Evolutionary conservation across 2,888 invertebrate genomes (phyloP).

Genomic region (Nymphalis c-album): DNA sequence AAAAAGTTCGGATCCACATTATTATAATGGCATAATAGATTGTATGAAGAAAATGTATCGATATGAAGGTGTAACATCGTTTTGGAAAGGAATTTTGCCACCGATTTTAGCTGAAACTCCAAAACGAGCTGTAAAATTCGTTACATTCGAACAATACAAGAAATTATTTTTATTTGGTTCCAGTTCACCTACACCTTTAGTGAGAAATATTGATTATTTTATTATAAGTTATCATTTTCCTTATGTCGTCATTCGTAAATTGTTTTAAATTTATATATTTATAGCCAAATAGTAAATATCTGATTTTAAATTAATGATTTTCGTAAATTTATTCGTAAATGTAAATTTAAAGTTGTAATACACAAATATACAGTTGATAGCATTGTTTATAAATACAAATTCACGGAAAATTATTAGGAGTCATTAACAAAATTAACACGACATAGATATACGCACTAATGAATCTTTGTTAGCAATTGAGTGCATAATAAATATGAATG

Average conservation of each 20-base stretch:
- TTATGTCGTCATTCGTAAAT: background rate
- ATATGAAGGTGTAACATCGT: slow-evolving; percentile 90
- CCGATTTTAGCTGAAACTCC: slow-evolving; percentile 97
- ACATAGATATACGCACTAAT: background rate
- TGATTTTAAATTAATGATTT: too few relatives aligned
- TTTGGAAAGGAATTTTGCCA: slow-evolving; percentile 96
- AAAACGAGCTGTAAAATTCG: slow-evolving; percentile 96
- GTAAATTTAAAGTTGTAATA: too few relatives aligned
- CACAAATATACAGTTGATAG: background rate
- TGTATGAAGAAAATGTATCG: slow-evolving; percentile 94
- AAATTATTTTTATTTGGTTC: slow-evolving; percentile 90
- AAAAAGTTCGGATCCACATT: slow-evolving; percentile 74
- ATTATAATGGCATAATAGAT: slow-evolving; percentile 90
- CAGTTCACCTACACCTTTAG: slow-evolving; percentile 87
- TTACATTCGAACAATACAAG: slow-evolving; percentile 96
- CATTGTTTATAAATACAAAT: background rate
- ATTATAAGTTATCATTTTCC: background rate
- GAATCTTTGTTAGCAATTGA: background rate
- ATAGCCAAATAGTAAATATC: too few relatives aligned
- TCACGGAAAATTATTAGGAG: background rate
- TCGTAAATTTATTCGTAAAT: too few relatives aligned
- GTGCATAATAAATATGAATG: background rate
- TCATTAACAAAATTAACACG: background rate
- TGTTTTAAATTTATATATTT: too few relatives aligned
- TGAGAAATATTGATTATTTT: slow-evolving; percentile 63